Base-by-base conservation (phyloP, 92 coral and sea anemone species). In the Montipora capitata region DNA sequence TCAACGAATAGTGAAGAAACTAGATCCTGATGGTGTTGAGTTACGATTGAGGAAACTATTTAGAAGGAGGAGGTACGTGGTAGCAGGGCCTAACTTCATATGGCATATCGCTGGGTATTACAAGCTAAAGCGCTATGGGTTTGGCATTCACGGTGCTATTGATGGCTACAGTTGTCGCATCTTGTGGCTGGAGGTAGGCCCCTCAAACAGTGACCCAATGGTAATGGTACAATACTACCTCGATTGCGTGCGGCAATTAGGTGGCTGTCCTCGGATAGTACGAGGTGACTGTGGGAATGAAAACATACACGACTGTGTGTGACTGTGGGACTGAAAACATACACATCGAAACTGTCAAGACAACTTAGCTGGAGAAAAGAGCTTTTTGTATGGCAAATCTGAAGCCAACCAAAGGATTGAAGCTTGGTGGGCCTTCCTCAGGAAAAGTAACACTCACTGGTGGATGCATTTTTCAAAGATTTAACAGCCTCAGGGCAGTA, bases 121-220 rank as follows among this genome's bases (percentile, higher is more conserved):
- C 65, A 56, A 73, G 40, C 27, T 83, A 10, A 83, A 84, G 57
- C 78, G 70, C 51, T 77, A 41, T 42, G 84, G 87, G 81, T 76
- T 85, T 77, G 77, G 78, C 59, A 67, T 84, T 74, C 81, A 59
- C 42, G 67, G 88, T 64, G 74, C 88, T 3, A 74, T 63, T 49
- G 88, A 84, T 66, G 81, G 88, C 13, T 74, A 84, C 72, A 85
- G 83, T 44, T 63, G 79, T 35, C 72, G 63, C 90, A 76, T 65
- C 15, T 44, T 85, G 74, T 85, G 90, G 90, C 48, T 85, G 49
- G 72, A 77, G 70, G 76, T 67, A 20, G 90, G 74, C 77, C 75
- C 83, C 63, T 48, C 83, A 20, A 76, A 76, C 73, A 85, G 76
- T 49, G 56, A 84, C 81, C 82, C 88, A 3, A 58, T 49, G 81